Evolutionary conservation across 1,140 invertebrate species (phyloP).

Genomic region (Camponotus vicinus): DNA sequence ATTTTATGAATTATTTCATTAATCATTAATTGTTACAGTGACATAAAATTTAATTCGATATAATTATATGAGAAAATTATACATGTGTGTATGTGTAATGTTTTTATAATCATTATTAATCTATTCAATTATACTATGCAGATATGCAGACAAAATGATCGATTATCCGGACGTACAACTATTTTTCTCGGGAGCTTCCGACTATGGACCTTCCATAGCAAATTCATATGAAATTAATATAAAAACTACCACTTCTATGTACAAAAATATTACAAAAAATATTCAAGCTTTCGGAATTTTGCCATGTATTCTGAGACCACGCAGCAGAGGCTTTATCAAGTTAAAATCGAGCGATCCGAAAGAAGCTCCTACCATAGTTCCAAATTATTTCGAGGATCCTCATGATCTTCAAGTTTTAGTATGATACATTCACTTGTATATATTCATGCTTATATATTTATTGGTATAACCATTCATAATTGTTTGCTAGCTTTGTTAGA

Average conservation of each 20-base stretch:
- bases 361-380: conserved; percentile 92
- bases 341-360: conserved; percentile 89
- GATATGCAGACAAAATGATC: conserved; percentile 86
- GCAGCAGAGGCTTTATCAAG: conserved; percentile 90
- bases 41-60: neutral
- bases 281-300: conserved; percentile 89
- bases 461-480: too few species aligned
- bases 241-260: conserved; percentile 89
- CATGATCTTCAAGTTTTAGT: conserved; percentile 90
- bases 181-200: conserved; percentile 90
- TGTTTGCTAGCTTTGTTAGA: too few species aligned
- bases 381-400: conserved; percentile 92
- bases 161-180: conserved; percentile 91
- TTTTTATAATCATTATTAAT: neutral
- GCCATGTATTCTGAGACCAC: conserved; percentile 90
- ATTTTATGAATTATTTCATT: neutral
- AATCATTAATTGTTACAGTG: neutral
- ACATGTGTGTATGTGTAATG: neutral
- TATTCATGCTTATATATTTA: neutral
- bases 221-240: conserved; percentile 89
- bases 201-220: conserved; percentile 91
- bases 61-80: too few species aligned
- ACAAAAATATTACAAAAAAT: conserved; percentile 86
- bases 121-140: conserved; percentile 59
- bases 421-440: conserved; percentile 69